These are phyloP conservation scores for Dryadula phaetusa DNA, from an alignment of 2,888 invertebrate species.

Conservation along the genomic window DNA sequence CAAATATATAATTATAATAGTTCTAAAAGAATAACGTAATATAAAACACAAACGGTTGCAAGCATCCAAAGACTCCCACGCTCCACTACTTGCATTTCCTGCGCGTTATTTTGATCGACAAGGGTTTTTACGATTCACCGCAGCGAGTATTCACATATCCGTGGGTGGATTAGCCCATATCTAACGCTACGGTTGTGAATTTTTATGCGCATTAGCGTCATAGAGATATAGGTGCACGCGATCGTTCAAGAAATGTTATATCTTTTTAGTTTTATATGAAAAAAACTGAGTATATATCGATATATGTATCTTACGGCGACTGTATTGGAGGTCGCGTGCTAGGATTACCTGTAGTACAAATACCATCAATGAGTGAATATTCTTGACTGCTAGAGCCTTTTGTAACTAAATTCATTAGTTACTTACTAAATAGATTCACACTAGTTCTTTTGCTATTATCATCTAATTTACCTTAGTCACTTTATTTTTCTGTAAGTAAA, in stretches of 20 bases:
- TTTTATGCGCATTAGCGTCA: conserved; percentile 50
- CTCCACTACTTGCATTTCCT: conserved; percentile 42
- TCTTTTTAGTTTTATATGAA: not conserved
- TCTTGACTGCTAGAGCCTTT: not conserved
- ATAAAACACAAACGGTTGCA: conserved; percentile 27
- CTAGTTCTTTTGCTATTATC: not conserved
- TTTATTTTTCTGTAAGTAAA: not conserved
- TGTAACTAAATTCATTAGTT: not conserved
- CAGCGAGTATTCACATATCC: conserved; percentile 40
- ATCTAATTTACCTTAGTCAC: too few species aligned
- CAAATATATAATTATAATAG: not conserved
- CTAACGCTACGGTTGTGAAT: conserved; percentile 49
- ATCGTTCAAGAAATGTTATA: conserved; percentile 34
- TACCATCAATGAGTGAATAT: not conserved
- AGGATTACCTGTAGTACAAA: not conserved
- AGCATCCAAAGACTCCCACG: conserved; percentile 34
- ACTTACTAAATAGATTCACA: not conserved
- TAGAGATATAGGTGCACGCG: conserved; percentile 48
- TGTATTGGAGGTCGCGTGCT: not conserved
- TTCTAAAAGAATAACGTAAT: conserved; percentile 13
- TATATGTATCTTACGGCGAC: not conserved
- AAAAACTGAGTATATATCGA: not conserved
- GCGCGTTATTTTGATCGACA: conserved; percentile 51
- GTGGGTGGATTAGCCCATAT: conserved; percentile 49
- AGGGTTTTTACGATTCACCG: conserved; percentile 48